Conservation (phyloP, 1,140 invertebrate species). For the Cyclina sinensis region DNA sequence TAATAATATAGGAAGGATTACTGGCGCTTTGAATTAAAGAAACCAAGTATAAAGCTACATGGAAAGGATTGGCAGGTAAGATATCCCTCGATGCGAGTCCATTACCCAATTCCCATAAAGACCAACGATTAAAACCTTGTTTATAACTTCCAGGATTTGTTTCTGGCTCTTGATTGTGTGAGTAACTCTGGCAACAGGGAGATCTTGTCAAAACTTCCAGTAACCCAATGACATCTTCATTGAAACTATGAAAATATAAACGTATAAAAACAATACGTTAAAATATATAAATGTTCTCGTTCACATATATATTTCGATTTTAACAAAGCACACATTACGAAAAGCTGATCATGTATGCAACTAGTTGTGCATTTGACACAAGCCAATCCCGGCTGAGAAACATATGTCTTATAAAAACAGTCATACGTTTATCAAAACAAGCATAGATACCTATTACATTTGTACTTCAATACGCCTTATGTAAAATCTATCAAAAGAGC, state of each 20-base stretch:
- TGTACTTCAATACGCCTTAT: no score
- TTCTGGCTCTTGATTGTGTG: not conserved
- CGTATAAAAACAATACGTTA: no score
- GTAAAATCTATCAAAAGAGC: no score
- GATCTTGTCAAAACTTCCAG: conserved; percentile 30
- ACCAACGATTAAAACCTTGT: conserved; percentile 45
- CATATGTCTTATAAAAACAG: no score
- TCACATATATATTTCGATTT: no score
- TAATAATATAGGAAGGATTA: conserved; percentile 14
- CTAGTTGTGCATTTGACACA: no score
- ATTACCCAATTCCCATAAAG: no score
- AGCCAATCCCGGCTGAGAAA: no score
- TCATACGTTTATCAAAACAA: no score
- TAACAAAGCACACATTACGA: no score
- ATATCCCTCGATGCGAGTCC: not conserved
- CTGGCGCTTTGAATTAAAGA: conserved; percentile 26
- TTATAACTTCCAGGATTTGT: conserved; percentile 36
- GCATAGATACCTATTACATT: no score
- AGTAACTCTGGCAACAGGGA: conserved; percentile 20
- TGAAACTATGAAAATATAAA: conserved; percentile 38
- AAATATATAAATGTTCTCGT: not conserved
- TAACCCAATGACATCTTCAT: conserved; percentile 25
- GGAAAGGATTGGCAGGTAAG: conserved; percentile 39
- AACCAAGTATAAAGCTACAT: conserved; percentile 44
- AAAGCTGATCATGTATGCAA: no score